Evolutionary conservation across 2,113 vertebrate species (phyloP), one percentile per base, ranked within the genome.

Genomic region (Bothrops jararaca): DNA sequence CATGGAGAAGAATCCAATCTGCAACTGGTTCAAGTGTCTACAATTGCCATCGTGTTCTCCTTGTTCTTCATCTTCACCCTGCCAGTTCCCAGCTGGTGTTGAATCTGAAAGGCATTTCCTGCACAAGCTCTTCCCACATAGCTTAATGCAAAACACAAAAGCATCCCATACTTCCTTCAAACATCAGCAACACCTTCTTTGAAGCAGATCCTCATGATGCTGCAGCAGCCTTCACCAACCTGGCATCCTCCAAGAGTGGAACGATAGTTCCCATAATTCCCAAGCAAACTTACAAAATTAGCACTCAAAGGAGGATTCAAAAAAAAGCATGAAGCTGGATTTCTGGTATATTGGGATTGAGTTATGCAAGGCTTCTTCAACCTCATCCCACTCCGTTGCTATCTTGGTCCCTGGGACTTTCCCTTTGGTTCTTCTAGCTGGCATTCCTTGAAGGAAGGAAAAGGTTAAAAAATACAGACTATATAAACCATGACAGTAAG

Each of bases 41-140:
- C 57, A 94, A 57, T n/a, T 93, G 23, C 85, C 60, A 86, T 91
- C 89, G 88, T 57, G 29, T 88, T 8, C 89, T 91, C 93, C 48
- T 23, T 13, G 89, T 92, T 48, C 34, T 93, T 57, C 26, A 34
- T 80, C 2, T 90, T 89, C 26, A 90, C 86, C 89, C 3, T 91
- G 8, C 52, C 89, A 57, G 64, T 60, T 48, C 45, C 94, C 94
- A 90, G 92, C 91, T 58, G 94, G 15, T 10, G 12, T 23, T 93
- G 58, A 89, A 89, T 4, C 0, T 0, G 0, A 86, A 91, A 90
- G 90, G 92, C 93, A 94, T 95, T 85, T 29, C 52, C 94, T 90
- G 89, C 74, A 29, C 56, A 34, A 85, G 5, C 24, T 89, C 10
- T 80, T 92, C 50, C 34, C n/a, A 34, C 39, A 80, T 80, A 42